Evolutionary conservation across 2,888 invertebrate genomes (phyloP).

Genomic region (Sarcophaga subvicina): DNA sequence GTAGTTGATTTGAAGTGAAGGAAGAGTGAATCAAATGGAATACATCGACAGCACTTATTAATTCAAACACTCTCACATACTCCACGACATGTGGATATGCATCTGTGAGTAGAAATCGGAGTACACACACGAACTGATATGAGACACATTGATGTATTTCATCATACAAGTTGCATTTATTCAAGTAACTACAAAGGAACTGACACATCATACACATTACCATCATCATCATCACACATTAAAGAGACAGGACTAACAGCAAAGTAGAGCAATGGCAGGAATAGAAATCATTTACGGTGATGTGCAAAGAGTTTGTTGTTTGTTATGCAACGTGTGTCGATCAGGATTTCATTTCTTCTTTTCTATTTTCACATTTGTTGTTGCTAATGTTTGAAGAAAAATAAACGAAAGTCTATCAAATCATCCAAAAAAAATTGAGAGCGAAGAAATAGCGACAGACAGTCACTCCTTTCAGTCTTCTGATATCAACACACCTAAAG

Average conservation of each 20-base stretch:
- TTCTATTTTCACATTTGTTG: constrained; percentile 16
- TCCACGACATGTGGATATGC: not conserved
- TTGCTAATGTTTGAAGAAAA: constrained; percentile 20
- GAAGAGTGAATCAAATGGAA: not conserved
- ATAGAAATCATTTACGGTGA: constrained; percentile 51
- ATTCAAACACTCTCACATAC: not conserved
- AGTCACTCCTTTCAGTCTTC: constrained; percentile 14
- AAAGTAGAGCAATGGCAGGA: not conserved
- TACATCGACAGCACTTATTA: constrained; percentile 16
- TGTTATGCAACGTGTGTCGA: constrained; percentile 38
- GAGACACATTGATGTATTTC: constrained; percentile 33
- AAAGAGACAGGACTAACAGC: constrained; percentile 24
- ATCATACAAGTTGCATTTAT: constrained; percentile 14
- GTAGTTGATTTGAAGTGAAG: not conserved
- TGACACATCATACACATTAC: constrained; percentile 42
- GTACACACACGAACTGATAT: not conserved
- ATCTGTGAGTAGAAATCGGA: not conserved
- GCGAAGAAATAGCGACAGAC: constrained; percentile 5
- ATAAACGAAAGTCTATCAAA: constrained; percentile 53
- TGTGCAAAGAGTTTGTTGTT: constrained; percentile 41
- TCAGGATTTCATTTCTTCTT: constrained; percentile 37
- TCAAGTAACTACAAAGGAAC: constrained; percentile 31
- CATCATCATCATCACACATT: not conserved
- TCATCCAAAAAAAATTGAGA: constrained; percentile 3
- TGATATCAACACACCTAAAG: constrained; percentile 24